Percentiles rank a stretch among this genome's conserved stretches.
phyloP scores from a whole-genome alignment of 53 echinoderm and acorn worm genomes.

The Arbacia lixula region DNA sequence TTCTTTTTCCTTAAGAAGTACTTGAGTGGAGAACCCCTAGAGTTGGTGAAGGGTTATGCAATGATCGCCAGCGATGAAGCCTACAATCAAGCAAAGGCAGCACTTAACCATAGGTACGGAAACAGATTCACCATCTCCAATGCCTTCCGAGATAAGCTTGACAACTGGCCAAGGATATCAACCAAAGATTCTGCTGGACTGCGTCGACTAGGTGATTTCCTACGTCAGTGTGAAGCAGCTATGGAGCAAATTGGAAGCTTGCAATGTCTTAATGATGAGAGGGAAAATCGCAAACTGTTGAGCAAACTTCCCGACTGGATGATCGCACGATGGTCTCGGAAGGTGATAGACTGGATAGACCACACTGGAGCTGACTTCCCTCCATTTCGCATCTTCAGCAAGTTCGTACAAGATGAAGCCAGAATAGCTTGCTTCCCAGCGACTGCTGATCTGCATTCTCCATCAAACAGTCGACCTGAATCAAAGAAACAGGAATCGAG shows the following conservation, averaged over 20 bases:
- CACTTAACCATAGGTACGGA: constrained; percentile 42
- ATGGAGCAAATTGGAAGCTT: too few relatives aligned
- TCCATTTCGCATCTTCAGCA: neutral
- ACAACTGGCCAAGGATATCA: constrained; percentile 8
- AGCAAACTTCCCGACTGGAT: too few relatives aligned
- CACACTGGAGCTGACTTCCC: too few relatives aligned
- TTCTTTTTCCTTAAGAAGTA: constrained; percentile 62
- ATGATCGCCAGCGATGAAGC: constrained; percentile 27
- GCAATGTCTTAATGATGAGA: too few relatives aligned
- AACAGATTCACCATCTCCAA: neutral
- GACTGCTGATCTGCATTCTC: neutral
- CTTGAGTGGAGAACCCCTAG: constrained; percentile 53
- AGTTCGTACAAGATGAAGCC: neutral
- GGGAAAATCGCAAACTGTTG: too few relatives aligned
- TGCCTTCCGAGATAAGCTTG: neutral
- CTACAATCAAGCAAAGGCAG: constrained; percentile 31
- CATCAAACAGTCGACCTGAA: too few relatives aligned
- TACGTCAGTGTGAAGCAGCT: too few relatives aligned
- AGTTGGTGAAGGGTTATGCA: constrained; percentile 57
- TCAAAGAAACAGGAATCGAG: neutral
- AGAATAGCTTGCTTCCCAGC: neutral
- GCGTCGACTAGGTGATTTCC: constrained; percentile 47
- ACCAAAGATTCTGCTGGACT: constrained; percentile 40
- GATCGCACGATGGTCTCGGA: too few relatives aligned
- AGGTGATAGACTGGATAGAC: too few relatives aligned